Evolutionary conservation across 2,113 vertebrate species (phyloP), one percentile per base, ranked within the genome.

Genomic region (Anoplopoma fimbria): DNA sequence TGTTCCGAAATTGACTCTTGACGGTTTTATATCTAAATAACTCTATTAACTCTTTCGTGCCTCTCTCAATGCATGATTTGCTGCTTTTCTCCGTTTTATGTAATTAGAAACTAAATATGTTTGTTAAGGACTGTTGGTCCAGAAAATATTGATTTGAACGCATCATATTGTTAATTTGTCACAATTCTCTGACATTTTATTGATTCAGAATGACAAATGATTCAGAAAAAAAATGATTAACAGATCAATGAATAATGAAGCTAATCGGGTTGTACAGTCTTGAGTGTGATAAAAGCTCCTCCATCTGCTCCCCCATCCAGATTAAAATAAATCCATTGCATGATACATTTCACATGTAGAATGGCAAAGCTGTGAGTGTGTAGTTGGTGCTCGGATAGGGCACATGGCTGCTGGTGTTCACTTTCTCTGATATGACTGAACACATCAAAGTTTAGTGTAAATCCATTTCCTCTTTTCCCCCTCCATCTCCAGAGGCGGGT

Each of bases 401-500:
- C n/a, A 31, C 14, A 0, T 19, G 19, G 53, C 63, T 61, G 53
- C 12, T 7, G 51, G 31, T 25, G 31, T 61, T 53, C 19, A 29
- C 58, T 19, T 47, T n/a, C 38, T 51, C 40, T 82, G 78, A 79
- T 69, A 38, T 42, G 55, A 71, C 10, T 75, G 57, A 71, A 71
- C 29, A 57, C 64, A 78, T 78, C 42, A 69, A 62, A 80, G 73
- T 74, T 75, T 29, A 62, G 75, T 42, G 33, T 78, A 79, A 81
- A 83, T 80, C 75, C 65, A 15, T 49, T 36, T 60, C 31, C 1
- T 19, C 47, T 9, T n/a, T 77, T 31, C 29, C 57, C 27, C 9
- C 40, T 70, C 42, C 1, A 1, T 73, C 71, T 79, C 71, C 15
- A 53, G 19, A 72, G 77, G 63, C n/a, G 1, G 49, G 63, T 69